Base-by-base conservation (phyloP, 2,113 vertebrate species). In the Ivindomyrus marchei region DNA sequence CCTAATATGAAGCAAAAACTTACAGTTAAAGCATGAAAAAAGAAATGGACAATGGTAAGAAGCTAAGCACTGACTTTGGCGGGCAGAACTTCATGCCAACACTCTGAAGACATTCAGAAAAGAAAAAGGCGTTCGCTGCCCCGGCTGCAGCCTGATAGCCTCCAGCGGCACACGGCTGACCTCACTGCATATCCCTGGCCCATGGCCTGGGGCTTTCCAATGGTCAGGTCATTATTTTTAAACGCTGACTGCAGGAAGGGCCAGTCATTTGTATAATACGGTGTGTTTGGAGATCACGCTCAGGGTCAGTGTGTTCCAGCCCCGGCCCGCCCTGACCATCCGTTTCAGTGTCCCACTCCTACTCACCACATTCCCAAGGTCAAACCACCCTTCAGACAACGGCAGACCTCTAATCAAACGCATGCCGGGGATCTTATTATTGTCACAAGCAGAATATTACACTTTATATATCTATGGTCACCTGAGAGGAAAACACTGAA, bases 241-340 rank as follows among this genome's bases (percentile, higher is more conserved):
- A 95, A 93, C 90, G 94, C 93, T 90, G 92, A 93, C 93, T 93
- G 93, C 93, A 95, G 94, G 93, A 94, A 95, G 94, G 94, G 92
- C 93, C 93, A 94, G 92, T 95, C 93, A 93, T 90, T 92, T 92
- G 93, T 90, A 93, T 91, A 92, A 90, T 91, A 45, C 15, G 88
- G 91, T 89, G 90, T 93, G 91, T 93, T 92, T 91, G 91, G 91
- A 92, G 94, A 92, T 92, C 91, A 91, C 83, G 87, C 88, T 80
- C 24, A 80, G 91, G 95, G 95, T 95, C 94, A 95, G 92, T 56
- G 50, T 91, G 94, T 94, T 94, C 88, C 88, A 83, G 93, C 94
- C 77, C 15, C 5, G n/a, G 58, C 27, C 27, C 74, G 15, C 31
- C 53, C 52, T 4, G 15, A 77, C 47, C 56, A 86, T 70, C 45